Base-by-base conservation (phyloP, 2,888 invertebrate species). In the Lochmaea capreae region DNA sequence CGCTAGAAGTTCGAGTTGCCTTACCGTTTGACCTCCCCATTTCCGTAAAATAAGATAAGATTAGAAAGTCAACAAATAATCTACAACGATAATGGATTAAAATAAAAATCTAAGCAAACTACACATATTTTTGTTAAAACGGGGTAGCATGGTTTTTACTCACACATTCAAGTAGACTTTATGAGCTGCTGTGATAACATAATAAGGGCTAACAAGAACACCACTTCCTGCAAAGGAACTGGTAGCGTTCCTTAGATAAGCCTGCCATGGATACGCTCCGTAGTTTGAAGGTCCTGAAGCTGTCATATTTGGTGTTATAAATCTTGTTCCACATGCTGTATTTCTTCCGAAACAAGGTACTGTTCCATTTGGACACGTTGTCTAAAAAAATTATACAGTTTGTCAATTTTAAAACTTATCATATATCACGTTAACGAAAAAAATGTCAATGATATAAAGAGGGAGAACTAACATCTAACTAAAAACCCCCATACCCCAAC, bases 191-290 rank as follows among this genome's bases (percentile, higher is more conserved):
- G 95, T 94, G 14, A 94, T 83, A 5, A 95, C 90, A 84, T 93
- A 92, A 33, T 89, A 87, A n/a, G 88, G 87, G 80, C 92, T 90
- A 61, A 95, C 89, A 3, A 95, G 87, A 2, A 92, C 93, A 11
- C 94, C 94, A 49, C 93, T 93, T 33, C 93, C 94, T 57, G 93
- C 87, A 82, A 92, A 94, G 9, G 65, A 14, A 73, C 80, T 78
- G 9, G 84, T 84, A 66, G 82, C 81, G 72, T 84, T 85, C 26
- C 77, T 78, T 18, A 86, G 70, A 62, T 81, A 85, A 69, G 91
- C 93, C 88, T 92, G 92, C 94, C 94, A 94, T 3, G 94, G 94
- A 85, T 90, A 93, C 79, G 92, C 92, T 14, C 93, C 94, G 80
- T 89, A 92, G 75, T 87, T 88, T 11, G 93, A 91, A 85, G 91